Evolutionary conservation across 2,888 invertebrate species (phyloP).

Genomic region (Cheilosia vernalis): DNA sequence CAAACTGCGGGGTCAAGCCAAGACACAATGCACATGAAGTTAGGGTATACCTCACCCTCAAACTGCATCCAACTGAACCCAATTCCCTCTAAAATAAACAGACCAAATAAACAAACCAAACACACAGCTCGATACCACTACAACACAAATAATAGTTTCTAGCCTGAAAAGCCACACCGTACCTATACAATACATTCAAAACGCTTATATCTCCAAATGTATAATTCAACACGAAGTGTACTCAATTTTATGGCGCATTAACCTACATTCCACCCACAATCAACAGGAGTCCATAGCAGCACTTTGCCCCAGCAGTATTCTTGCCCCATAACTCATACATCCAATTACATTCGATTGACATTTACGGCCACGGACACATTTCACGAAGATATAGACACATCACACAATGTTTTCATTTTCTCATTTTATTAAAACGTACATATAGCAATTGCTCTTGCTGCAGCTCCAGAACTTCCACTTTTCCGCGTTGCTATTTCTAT

Average conservation of each 20-base stretch:
- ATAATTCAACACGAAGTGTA: slow-evolving; percentile 55
- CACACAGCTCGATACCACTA: neutral
- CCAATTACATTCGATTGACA: slow-evolving; percentile 75
- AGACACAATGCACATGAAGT: too few species aligned
- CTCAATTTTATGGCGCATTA: slow-evolving; percentile 70
- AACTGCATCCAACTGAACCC: slow-evolving; percentile 1
- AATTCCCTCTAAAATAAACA: slow-evolving; percentile 1
- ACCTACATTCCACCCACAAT: slow-evolving; percentile 70
- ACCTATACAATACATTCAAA: slow-evolving; percentile 37
- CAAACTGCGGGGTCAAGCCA: too few species aligned
- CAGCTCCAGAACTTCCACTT: slow-evolving; percentile 20
- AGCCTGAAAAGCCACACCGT: neutral
- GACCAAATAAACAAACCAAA: slow-evolving; percentile 6
- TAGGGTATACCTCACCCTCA: too few species aligned
- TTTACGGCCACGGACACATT: slow-evolving; percentile 67
- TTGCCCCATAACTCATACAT: slow-evolving; percentile 70
- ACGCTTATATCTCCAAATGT: slow-evolving; percentile 39
- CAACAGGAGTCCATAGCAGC: slow-evolving; percentile 68
- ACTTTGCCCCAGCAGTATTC: slow-evolving; percentile 58
- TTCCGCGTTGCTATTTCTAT: slow-evolving; percentile 10
- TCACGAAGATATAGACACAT: slow-evolving; percentile 55
- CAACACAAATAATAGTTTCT: slow-evolving; percentile 3
- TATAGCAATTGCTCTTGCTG: slow-evolving; percentile 49
- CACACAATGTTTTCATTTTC: slow-evolving; percentile 68
- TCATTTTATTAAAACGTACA: slow-evolving; percentile 69